A percentile compares a stretch with the other conserved stretches of the same genome.
These are phyloP conservation scores for Acronicta aceris DNA, from an alignment of 2,888 invertebrate species.

Conservation along the genomic window DNA sequence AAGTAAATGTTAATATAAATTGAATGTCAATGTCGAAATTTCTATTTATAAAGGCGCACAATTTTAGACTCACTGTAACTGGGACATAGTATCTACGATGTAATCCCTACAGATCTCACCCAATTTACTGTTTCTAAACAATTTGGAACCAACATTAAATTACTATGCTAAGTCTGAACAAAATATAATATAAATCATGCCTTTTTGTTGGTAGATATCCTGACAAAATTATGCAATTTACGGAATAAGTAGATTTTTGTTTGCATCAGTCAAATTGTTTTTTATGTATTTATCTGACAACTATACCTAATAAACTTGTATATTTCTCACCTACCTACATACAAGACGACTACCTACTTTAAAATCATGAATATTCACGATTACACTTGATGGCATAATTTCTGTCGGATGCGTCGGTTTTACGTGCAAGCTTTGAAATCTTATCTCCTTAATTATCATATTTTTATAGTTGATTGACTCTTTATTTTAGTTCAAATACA, in stretches of 20 bases:
- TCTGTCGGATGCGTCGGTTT: conserved; percentile 20
- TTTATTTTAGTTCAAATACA: conserved; percentile 46
- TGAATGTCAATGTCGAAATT: conserved; percentile 56
- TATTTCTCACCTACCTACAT: conserved; percentile 9
- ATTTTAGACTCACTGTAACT: conserved; percentile 43
- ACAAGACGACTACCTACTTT: conserved; percentile 22
- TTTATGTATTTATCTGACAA: neutral
- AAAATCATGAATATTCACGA: conserved; percentile 53
- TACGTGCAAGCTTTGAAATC: conserved; percentile 38
- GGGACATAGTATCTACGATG: conserved; percentile 38
- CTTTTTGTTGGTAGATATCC: conserved; percentile 7
- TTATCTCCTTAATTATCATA: conserved; percentile 53
- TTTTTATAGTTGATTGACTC: conserved; percentile 52
- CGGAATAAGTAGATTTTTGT: neutral
- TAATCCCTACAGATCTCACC: conserved; percentile 38
- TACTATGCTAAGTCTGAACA: conserved; percentile 3
- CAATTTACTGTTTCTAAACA: conserved; percentile 31
- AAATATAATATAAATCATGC: conserved; percentile 6
- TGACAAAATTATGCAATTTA: conserved; percentile 4
- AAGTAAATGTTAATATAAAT: conserved; percentile 18
- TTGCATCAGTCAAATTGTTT: neutral
- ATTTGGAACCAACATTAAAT: conserved; percentile 28
- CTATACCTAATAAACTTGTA: neutral
- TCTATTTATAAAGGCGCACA: conserved; percentile 49
- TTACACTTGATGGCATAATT: conserved; percentile 39